Evolutionary conservation across 2,888 invertebrate species (phyloP).

Genomic region (Copidosoma aretas): DNA sequence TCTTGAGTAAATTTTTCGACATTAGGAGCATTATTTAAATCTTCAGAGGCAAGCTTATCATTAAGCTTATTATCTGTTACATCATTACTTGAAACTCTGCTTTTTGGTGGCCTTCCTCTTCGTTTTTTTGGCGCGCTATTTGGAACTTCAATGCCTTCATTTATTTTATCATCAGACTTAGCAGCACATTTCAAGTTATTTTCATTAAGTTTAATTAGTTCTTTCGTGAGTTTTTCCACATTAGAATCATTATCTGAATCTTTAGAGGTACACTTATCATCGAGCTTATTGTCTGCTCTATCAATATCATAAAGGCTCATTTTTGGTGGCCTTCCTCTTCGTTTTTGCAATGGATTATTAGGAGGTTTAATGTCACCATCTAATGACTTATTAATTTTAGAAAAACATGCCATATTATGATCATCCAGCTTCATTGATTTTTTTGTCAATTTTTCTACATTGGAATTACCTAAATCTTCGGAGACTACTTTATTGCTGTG

Average conservation of each 20-base stretch:
- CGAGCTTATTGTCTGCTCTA: background rate
- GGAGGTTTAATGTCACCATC: too few relatives aligned
- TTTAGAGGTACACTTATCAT: background rate
- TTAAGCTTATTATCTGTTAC: background rate
- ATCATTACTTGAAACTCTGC: background rate
- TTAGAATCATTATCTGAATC: background rate
- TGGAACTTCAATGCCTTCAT: background rate
- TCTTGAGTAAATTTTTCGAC: too few relatives aligned
- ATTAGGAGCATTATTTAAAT: too few relatives aligned
- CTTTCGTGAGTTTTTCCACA: background rate
- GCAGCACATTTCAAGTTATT: background rate
- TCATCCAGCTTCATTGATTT: too few relatives aligned
- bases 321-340: constrained; percentile 16
- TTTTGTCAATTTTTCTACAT: too few relatives aligned
- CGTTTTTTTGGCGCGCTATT: background rate
- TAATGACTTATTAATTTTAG: too few relatives aligned
- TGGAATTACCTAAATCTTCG: too few relatives aligned
- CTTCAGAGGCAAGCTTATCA: background rate
- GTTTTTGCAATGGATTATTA: background rate
- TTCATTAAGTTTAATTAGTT: background rate
- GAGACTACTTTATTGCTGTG: too few relatives aligned
- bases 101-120: constrained; percentile 18
- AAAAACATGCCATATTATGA: too few relatives aligned
- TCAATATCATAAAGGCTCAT: background rate
- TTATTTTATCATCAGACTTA: background rate